A percentile compares a stretch with the other conserved stretches of the same genome.
Evolutionary conservation across 2,888 invertebrate species (phyloP).

Genomic region (Strigamia crassipes): DNA sequence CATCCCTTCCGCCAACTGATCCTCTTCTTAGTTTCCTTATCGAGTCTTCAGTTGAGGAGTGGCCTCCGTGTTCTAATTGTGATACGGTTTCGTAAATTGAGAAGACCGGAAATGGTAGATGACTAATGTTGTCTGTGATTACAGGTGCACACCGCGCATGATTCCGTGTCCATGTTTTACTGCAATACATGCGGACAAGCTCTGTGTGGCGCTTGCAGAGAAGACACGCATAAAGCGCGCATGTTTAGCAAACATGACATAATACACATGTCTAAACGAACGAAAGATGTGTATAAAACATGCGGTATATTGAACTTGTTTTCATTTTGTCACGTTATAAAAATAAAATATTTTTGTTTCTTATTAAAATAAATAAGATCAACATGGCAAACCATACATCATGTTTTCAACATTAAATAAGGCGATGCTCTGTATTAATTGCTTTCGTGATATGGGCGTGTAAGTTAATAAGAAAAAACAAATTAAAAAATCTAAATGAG

Average conservation of each 20-base stretch:
- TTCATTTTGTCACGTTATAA: neutral
- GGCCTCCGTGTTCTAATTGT: constrained; percentile 77
- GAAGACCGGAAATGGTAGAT: neutral
- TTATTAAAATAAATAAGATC: constrained; percentile 50
- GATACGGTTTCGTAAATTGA: constrained; percentile 65
- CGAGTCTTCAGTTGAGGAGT: constrained; percentile 71
- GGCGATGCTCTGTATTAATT: constrained; percentile 74
- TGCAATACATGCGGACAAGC: constrained; percentile 80
- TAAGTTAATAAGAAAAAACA: neutral
- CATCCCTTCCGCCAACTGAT: constrained; percentile 67
- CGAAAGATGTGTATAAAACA: constrained; percentile 69
- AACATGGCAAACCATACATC: constrained; percentile 75
- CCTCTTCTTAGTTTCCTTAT: constrained; percentile 71
- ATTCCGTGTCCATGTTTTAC: constrained; percentile 73
- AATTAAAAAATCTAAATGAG: neutral
- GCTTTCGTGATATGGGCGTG: constrained; percentile 68
- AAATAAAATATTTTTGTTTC: neutral
- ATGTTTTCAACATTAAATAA: constrained; percentile 74
- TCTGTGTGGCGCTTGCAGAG: constrained; percentile 71
- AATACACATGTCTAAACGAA: constrained; percentile 72
- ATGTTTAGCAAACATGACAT: constrained; percentile 77
- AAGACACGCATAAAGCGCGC: constrained; percentile 74
- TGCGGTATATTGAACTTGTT: constrained; percentile 60
- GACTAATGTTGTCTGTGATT: neutral
- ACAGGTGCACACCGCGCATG: constrained; percentile 53